Percentiles rank a stretch among this genome's conserved stretches.
Conservation (phyloP, 2,113 vertebrate genomes). For the Colaptes auratus region DNA sequence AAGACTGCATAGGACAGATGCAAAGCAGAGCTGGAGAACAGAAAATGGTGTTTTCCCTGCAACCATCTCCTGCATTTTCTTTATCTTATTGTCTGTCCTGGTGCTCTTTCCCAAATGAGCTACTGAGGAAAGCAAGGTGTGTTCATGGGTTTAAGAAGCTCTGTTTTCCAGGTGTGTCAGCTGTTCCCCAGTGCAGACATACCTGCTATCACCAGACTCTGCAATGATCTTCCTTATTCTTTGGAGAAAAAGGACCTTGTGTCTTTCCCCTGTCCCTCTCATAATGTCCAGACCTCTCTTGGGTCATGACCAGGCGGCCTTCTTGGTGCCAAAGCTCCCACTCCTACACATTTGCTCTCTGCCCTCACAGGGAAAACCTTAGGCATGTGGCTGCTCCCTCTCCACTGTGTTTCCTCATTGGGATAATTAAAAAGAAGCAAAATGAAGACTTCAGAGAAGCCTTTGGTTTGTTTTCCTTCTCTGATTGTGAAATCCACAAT, state of each 20-base stretch:
- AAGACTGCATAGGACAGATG: neutral
- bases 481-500: neutral
- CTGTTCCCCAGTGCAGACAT: neutral
- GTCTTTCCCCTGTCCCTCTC: too few relatives aligned
- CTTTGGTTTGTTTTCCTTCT: neutral
- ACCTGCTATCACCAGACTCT: neutral
- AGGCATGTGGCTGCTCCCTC: neutral
- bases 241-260: neutral
- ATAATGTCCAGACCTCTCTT: neutral
- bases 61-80: neutral
- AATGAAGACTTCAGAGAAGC: neutral
- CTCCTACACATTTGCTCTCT: neutral
- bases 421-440: neutral
- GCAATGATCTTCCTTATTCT: fast-evolving
- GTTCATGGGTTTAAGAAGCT: neutral
- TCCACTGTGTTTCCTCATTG: neutral
- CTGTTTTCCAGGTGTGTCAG: neutral
- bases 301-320: neutral
- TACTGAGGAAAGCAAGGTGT: neutral
- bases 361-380: neutral
- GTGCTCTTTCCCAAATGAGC: neutral
- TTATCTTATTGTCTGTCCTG: neutral
- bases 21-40: neutral
- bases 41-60: neutral
- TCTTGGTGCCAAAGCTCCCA: neutral